Conservation (phyloP, 2,888 invertebrate genomes). For the Rhamnusium bicolor region DNA sequence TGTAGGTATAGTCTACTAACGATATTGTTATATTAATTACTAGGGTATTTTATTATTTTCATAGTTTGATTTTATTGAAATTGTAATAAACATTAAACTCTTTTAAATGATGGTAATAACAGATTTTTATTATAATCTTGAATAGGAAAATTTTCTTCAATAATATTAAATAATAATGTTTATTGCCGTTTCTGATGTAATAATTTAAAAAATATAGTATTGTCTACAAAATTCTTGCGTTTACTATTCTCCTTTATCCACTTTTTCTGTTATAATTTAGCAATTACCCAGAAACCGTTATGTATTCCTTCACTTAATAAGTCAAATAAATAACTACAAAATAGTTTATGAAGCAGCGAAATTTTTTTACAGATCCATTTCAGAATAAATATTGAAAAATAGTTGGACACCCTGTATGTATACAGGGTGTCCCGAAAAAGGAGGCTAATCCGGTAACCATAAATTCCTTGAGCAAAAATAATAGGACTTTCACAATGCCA, state of each 20-base stretch:
- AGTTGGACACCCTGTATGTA: too few species aligned
- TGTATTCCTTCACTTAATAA: too few species aligned
- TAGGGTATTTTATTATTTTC: constrained; percentile 43
- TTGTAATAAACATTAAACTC: constrained; percentile 39
- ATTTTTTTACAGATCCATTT: too few species aligned
- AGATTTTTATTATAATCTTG: background rate
- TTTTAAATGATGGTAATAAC: constrained; percentile 10
- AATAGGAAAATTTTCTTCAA: background rate
- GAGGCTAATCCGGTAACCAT: too few species aligned
- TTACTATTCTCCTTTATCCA: background rate
- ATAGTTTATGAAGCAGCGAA: too few species aligned
- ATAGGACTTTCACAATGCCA: too few species aligned
- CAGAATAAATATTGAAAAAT: too few species aligned
- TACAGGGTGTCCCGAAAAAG: too few species aligned
- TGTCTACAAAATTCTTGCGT: constrained; percentile 32
- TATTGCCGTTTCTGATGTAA: constrained; percentile 41
- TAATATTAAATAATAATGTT: constrained; percentile 37
- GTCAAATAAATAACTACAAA: too few species aligned
- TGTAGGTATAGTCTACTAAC: constrained; percentile 36
- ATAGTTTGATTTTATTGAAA: constrained; percentile 43
- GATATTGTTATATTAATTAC: constrained; percentile 39
- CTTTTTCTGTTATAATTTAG: too few species aligned
- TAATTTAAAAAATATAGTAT: constrained; percentile 43
- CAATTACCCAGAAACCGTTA: too few species aligned
- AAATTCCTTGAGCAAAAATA: too few species aligned